phyloP scores from a whole-genome alignment of 2,888 invertebrate genomes.

The Hyalella azteca region DNA sequence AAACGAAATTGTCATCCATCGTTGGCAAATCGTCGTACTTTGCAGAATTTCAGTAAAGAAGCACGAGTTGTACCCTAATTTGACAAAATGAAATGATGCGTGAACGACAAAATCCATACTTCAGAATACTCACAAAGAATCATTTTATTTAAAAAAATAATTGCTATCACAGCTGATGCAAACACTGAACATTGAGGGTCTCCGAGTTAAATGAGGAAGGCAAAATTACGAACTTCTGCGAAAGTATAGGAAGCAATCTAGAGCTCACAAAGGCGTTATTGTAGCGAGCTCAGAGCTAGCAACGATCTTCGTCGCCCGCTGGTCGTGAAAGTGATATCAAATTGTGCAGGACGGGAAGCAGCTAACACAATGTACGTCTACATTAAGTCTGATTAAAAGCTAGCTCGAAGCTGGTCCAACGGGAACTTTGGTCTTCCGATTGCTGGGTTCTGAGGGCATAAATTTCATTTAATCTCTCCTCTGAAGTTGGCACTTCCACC shows the following conservation, averaged over 20 bases:
- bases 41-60: too few species aligned
- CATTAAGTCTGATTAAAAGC: conserved; percentile 24
- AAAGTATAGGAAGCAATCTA: conserved; percentile 1
- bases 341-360: conserved; percentile 5
- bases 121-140: too few species aligned
- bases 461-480: conserved; percentile 28
- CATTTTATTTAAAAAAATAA: too few species aligned
- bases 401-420: not conserved
- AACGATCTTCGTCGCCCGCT: not conserved
- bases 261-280: not conserved
- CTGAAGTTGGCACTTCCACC: not conserved
- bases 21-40: too few species aligned
- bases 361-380: not conserved
- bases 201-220: too few species aligned
- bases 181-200: too few species aligned
- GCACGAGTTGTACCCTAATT: too few species aligned
- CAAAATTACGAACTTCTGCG: not conserved
- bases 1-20: too few species aligned
- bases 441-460: conserved; percentile 3
- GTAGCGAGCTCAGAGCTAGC: not conserved
- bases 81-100: too few species aligned
- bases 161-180: too few species aligned
- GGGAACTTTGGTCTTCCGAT: conserved; percentile 11
- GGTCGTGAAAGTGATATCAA: not conserved
- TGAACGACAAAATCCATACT: too few species aligned